Evolutionary conservation across 1,140 invertebrate genomes (phyloP).

Genomic region (Atta colombica): DNA sequence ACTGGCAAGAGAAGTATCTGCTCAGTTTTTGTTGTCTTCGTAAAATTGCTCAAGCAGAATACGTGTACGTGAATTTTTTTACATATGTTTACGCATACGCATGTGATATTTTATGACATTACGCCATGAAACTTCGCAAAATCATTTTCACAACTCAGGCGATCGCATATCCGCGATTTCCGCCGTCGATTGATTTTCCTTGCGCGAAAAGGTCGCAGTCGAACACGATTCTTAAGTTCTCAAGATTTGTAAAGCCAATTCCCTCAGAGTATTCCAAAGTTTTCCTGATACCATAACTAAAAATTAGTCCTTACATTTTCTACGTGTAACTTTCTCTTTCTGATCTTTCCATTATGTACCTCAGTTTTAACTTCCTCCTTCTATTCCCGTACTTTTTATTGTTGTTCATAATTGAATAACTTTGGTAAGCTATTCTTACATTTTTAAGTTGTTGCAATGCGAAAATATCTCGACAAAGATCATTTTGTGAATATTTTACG

Average conservation of each 20-base stretch:
- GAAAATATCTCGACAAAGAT: slow-evolving; percentile 25
- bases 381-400: not conserved
- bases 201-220: slow-evolving; percentile 13
- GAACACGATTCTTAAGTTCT: slow-evolving; percentile 45
- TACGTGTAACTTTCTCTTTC: slow-evolving; percentile 29
- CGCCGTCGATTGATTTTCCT: slow-evolving; percentile 14
- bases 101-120: slow-evolving; percentile 14
- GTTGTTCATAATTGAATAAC: slow-evolving; percentile 49
- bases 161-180: slow-evolving; percentile 23
- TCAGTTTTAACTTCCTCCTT: slow-evolving; percentile 32
- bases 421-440: slow-evolving; percentile 26
- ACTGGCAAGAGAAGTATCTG: slow-evolving; percentile 73
- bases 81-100: not conserved
- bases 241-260: slow-evolving; percentile 46
- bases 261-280: slow-evolving; percentile 33
- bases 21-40: slow-evolving; percentile 82
- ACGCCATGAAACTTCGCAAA: slow-evolving; percentile 20
- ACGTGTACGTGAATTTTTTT: slow-evolving; percentile 46
- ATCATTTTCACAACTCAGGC: slow-evolving; percentile 12
- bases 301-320: slow-evolving; percentile 54
- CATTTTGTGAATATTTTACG: not conserved
- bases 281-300: slow-evolving; percentile 39
- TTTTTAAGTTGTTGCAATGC: slow-evolving; percentile 10
- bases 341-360: slow-evolving; percentile 17
- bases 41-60: slow-evolving; percentile 76